Evolutionary conservation across 2,113 vertebrate genomes (phyloP).

Genomic region (Bubo scandiacus): DNA sequence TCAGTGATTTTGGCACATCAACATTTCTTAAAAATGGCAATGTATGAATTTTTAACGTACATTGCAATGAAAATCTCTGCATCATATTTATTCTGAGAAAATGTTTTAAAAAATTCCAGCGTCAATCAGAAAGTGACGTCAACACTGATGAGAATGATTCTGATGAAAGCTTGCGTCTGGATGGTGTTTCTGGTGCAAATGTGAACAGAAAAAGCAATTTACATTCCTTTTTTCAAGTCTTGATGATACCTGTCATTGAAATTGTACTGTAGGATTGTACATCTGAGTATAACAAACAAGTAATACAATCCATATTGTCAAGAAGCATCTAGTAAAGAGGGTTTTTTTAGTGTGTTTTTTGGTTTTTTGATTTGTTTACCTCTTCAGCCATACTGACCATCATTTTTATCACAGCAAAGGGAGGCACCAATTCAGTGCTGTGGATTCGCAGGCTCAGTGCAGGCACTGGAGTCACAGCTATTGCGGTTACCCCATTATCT

Average conservation of each 20-base stretch:
- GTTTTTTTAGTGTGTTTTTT: no score
- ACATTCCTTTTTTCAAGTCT: neutral
- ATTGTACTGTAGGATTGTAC: neutral
- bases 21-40: neutral
- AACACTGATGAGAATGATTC: neutral
- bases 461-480: neutral
- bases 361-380: neutral
- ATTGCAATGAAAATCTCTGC: neutral
- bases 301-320: neutral
- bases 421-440: no score
- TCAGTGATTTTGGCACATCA: neutral
- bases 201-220: neutral
- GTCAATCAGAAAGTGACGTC: neutral
- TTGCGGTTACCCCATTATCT: neutral
- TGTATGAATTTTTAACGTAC: neutral
- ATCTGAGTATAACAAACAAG: neutral
- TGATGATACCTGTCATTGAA: neutral
- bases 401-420: neutral
- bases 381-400: neutral
- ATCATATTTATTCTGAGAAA: neutral
- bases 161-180: neutral
- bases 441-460: neutral
- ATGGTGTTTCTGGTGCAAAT: neutral
- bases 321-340: neutral
- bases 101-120: neutral